Evolutionary conservation across 2,113 vertebrate species (phyloP), one percentile per base, ranked within the genome.

Genomic region (Nothocercus julius): DNA sequence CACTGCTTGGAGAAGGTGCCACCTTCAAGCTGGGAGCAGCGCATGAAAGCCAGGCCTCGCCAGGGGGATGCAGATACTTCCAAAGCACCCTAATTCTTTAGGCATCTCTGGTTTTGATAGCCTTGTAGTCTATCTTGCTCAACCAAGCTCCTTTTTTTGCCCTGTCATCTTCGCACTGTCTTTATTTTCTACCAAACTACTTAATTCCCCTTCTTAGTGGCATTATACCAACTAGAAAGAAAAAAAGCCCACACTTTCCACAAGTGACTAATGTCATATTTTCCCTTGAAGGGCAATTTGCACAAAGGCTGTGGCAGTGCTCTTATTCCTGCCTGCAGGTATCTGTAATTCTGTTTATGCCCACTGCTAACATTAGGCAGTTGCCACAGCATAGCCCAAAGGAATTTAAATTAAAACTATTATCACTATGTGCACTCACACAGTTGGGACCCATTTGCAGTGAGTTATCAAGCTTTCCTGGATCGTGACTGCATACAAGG

Each of bases 11-110:
- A 85, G 83, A 89, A 70, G 73, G 70, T 89, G 82, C 79, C 83
- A 88, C 89, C 85, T 97, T 95, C 96, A 95, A 96, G 68, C 95
- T 96, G 87, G 93, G 84, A 95, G 78, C 58, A 92, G 45, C 58
- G 88, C 12, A 5, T 45, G 68, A 40, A 74, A 74, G 72, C 77
- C 87, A 96, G 75, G 61, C n/a, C 77, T 44, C 66, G 32, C 72
- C 85, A 80, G 85, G 85, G 84, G 63, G 85, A 87, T 34, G 76
- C 20, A 70, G 32, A 13, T 87, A 77, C 81, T 89, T 87, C 77
- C 59, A 70, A 77, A 72, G 63, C 77, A 80, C 51, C 13, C 44
- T 47, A 44, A 15, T 32, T 85, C 44, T 42, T 79, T 34, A 86
- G 21, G 19, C 7, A 42, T 47, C 28, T 62, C 25, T 73, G 27